Evolutionary conservation across 1,140 invertebrate species (phyloP).

Genomic region (Drosophila miranda): DNA sequence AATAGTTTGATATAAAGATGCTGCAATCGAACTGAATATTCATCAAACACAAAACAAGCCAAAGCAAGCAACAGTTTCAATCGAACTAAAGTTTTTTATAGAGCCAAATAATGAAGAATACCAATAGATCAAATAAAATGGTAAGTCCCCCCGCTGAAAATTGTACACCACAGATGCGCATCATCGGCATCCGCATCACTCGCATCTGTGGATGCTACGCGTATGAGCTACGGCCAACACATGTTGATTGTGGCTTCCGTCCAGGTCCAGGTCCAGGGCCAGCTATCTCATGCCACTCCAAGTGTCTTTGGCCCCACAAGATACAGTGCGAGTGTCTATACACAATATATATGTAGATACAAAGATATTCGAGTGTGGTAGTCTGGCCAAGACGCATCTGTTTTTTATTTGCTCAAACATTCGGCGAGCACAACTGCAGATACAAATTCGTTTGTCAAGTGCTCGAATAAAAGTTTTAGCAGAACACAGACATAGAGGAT

Average conservation of each 20-base stretch:
- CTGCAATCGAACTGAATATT: too few species aligned
- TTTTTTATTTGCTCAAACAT: slow-evolving; percentile 69
- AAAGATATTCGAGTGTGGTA: slow-evolving; percentile 36
- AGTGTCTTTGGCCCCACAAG: slow-evolving; percentile 33
- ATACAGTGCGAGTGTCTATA: not conserved
- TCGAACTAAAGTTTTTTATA: not conserved
- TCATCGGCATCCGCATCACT: not conserved
- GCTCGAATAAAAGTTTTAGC: slow-evolving; percentile 46
- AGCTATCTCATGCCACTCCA: slow-evolving; percentile 57
- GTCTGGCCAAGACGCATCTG: slow-evolving; percentile 51
- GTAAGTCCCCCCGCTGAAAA: not conserved
- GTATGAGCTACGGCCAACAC: slow-evolving; percentile 49
- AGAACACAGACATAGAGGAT: not conserved
- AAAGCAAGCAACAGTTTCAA: slow-evolving; percentile 15
- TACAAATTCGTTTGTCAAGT: slow-evolving; percentile 61
- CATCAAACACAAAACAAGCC: slow-evolving; percentile 5
- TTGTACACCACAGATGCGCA: too few species aligned
- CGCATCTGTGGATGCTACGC: slow-evolving; percentile 10
- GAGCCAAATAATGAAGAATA: slow-evolving; percentile 12
- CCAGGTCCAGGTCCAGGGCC: slow-evolving; percentile 42
- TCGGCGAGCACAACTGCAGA: slow-evolving; percentile 47
- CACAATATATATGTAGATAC: slow-evolving; percentile 4
- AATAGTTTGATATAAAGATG: too few species aligned
- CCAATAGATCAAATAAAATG: slow-evolving; percentile 16
- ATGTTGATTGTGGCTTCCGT: slow-evolving; percentile 60